phyloP scores from a whole-genome alignment of 2,888 invertebrate genomes.

The Himalopsyche anomala region DNA sequence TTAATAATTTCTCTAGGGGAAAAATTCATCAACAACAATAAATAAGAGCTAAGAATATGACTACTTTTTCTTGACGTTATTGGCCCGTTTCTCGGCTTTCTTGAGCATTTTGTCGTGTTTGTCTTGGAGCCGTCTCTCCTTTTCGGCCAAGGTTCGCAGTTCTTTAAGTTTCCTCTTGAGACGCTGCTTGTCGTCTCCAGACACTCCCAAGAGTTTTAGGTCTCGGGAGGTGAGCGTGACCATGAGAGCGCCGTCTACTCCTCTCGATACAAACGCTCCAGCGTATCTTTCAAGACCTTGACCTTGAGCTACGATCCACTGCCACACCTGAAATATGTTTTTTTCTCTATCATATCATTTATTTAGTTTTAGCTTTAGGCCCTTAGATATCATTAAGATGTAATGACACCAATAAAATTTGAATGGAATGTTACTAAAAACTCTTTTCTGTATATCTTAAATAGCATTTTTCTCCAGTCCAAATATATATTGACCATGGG shows the following conservation, averaged over 20 bases:
- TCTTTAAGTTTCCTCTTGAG: slow-evolving; percentile 92
- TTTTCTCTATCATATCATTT: not conserved
- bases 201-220: slow-evolving; percentile 90
- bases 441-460: no score
- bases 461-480: no score
- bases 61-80: slow-evolving; percentile 82
- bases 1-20: slow-evolving; percentile 42
- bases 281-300: slow-evolving; percentile 93
- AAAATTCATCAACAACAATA: slow-evolving; percentile 32
- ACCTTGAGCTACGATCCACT: slow-evolving; percentile 90
- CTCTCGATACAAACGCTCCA: slow-evolving; percentile 90
- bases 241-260: slow-evolving; percentile 91
- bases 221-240: slow-evolving; percentile 93
- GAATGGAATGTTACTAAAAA: no score
- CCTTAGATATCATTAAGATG: no score
- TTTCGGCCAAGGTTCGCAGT: slow-evolving; percentile 84
- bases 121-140: slow-evolving; percentile 85
- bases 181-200: slow-evolving; percentile 86
- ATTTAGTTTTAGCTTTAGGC: no score
- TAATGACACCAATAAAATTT: no score
- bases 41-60: slow-evolving; percentile 37
- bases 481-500: no score
- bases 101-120: slow-evolving; percentile 91
- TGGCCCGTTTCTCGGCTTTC: slow-evolving; percentile 90
- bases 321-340: slow-evolving; percentile 84